Conservation (phyloP, 2,113 vertebrate genomes). For the Dipodomys stephensi region DNA sequence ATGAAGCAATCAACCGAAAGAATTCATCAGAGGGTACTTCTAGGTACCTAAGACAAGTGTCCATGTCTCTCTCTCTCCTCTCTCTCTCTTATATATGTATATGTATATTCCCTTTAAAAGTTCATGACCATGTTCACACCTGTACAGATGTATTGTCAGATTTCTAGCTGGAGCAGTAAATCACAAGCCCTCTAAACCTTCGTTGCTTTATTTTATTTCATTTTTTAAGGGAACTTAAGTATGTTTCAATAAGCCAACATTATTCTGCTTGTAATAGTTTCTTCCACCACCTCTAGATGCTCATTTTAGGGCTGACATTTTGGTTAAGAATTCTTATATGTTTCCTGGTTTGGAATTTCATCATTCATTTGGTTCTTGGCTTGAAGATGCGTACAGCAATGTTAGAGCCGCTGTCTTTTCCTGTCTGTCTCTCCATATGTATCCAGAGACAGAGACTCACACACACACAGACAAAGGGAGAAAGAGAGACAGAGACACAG, state of each 20-base stretch:
- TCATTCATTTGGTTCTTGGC: neutral
- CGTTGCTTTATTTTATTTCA: neutral
- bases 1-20: accelerated
- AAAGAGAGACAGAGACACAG: slow-evolving; percentile 54
- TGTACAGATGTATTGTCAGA: neutral
- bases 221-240: slow-evolving; percentile 25
- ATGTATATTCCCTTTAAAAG: neutral
- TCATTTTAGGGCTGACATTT: neutral
- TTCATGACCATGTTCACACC: neutral
- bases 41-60: neutral
- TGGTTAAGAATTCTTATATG: neutral
- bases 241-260: slow-evolving; percentile 3
- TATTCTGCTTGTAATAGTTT: neutral
- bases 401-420: too few relatives aligned
- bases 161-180: slow-evolving; percentile 30
- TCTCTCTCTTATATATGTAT: too few relatives aligned
- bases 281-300: neutral
- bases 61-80: too few relatives aligned
- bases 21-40: neutral
- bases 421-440: too few relatives aligned
- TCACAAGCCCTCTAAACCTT: slow-evolving; percentile 24
- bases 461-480: neutral
- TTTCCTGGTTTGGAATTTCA: neutral
- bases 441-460: accelerated
- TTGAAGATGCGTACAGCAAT: neutral